Percentiles rank a stretch among this genome's conserved stretches.
Evolutionary conservation across 2,113 vertebrate genomes (phyloP).

Genomic region (Ginglymostoma cirratum): DNA sequence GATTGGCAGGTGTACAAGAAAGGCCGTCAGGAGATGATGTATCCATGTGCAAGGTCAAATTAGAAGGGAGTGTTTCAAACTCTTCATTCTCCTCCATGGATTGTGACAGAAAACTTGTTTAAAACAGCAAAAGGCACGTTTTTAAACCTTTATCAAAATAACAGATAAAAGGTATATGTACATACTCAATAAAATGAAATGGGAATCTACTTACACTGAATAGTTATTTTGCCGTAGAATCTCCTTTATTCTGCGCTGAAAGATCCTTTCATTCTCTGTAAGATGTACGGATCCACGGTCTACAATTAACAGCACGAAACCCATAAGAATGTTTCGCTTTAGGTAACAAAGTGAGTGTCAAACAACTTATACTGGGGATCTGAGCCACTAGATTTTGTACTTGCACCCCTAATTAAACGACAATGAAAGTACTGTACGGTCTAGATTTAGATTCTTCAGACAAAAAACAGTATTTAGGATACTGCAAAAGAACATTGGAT

Average conservation of each 20-base stretch:
- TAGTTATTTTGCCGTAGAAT: constrained; percentile 85
- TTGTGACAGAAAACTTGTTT: constrained; percentile 71
- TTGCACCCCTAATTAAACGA: background rate
- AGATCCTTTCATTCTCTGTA: constrained; percentile 81
- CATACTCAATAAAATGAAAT: background rate
- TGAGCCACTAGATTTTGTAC: too few relatives aligned
- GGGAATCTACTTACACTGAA: constrained; percentile 72
- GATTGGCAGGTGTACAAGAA: constrained; percentile 68
- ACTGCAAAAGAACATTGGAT: background rate
- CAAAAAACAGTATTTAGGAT: background rate
- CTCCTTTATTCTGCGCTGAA: constrained; percentile 87
- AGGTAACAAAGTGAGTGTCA: background rate
- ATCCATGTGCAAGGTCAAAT: constrained; percentile 74
- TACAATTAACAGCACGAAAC: constrained; percentile 54
- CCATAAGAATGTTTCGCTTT: background rate
- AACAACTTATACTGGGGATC: too few relatives aligned
- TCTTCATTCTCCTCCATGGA: constrained; percentile 61
- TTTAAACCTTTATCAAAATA: constrained; percentile 25
- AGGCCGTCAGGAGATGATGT: constrained; percentile 59
- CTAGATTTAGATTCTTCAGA: background rate
- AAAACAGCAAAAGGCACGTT: background rate
- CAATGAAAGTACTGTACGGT: background rate
- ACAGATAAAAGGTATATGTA: constrained; percentile 41
- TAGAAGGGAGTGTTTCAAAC: constrained; percentile 67
- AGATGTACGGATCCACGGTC: constrained; percentile 69